Evolutionary conservation across 2,888 invertebrate species (phyloP), one percentile per base, ranked within the genome.

Genomic region (Drosophila falleni): DNA sequence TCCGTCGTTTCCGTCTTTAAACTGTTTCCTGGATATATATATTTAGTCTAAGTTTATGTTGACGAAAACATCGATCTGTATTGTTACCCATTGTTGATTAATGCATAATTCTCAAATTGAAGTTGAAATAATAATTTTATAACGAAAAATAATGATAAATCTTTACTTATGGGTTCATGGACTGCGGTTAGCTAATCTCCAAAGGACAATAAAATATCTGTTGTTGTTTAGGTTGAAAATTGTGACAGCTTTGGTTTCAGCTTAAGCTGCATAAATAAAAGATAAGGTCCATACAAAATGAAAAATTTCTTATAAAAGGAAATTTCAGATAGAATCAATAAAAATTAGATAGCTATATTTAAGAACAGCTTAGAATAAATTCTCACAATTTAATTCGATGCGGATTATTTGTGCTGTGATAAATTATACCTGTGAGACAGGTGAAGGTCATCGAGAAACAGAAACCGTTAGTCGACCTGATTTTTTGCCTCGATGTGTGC

Each of bases 1-100:
- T 90, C 81, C 90, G 90, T 74, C 88, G 86, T n/a, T 75, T 83
- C 71, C 79, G 83, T 41, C 68, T 71, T 31, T 88, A 87, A 78
- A 19, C 23, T 33, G 11, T 16, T 13, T 5, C 23, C 16, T 46
- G 55, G 35, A 54, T 35, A 26, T 35, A 16, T 23, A 37, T 23
- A 11, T 50, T 10, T 60, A 67, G 68, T 42, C 62, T 63, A 62
- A 74, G 66, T 50, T 26, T 13, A 37, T 47, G 26, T 35, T 46
- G 62, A 68, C 63, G 47, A 71, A 70, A 29, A 46, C 66, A 49
- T 15, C 26, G 29, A 35, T 64, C 19, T 51, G 65, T 53, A 46
- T 61, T 77, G 71, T 86, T 82, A 82, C 67, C 50, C 54, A 70
- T 87, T 86, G 86, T 86, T 86, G 69, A 81, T 49, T 86, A 84